Evolutionary conservation across 1,140 invertebrate species (phyloP), one percentile per base, ranked within the genome.

Genomic region (Amyelois transitella): DNA sequence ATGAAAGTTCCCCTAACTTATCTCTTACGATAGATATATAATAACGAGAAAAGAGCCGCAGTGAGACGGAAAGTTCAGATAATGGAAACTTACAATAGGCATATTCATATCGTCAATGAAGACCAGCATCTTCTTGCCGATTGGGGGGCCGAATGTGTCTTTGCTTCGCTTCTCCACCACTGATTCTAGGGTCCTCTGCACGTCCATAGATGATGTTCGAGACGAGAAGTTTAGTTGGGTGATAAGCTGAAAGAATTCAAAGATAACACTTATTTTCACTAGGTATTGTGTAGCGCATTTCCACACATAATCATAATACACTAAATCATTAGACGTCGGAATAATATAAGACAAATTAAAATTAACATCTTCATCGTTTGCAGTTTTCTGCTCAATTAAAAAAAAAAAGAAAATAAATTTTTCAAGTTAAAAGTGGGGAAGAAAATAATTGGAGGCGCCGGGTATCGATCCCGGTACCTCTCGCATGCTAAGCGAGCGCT

Each of bases 101-200:
- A 97, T 97, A 81, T 98, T 97, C 92, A 98, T 94, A 71, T 98
- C 96, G 78, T 98, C 97, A 62, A 98, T 94, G 76, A 98, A 98
- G 62, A 96, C 91, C 43, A 97, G 89, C 64, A 98, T 89, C 70
- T 94, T 93, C 88, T 96, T 97, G 17, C 96, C 96, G 38, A 94
- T 90, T 3, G 95, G 92, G 52, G 96, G 96, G 0, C 96, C 96
- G 74, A 94, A 97, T 17, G 93, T 93, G 75, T 97, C 94, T 81
- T 96, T 96, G 2, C 96, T 97, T 62, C 96, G 89, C 82, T 97
- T 97, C 73, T 97, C 95, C 2, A 97, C 92, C 20, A 92, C 92
- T 0, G 95, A 93, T 86, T 98, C 96, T 52, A 98, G 88, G 69
- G 94, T 96, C 43, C 92, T 90, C 78, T 98, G 96, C 5, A 98